Evolutionary conservation across 2,113 vertebrate genomes (phyloP).

Genomic region (Sturnira hondurensis): DNA sequence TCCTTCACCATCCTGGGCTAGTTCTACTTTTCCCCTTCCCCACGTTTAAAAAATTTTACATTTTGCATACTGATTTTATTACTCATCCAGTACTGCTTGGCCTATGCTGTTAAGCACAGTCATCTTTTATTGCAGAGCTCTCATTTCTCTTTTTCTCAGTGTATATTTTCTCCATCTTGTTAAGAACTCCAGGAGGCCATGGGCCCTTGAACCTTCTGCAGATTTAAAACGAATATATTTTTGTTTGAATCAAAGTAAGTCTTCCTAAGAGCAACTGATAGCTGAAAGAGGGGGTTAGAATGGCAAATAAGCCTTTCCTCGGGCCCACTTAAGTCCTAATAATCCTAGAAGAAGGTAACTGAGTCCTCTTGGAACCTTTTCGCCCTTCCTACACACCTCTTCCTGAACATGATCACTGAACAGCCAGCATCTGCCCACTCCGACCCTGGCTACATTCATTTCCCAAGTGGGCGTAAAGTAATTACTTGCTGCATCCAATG

Average conservation of each 20-base stretch:
- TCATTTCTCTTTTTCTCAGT: neutral
- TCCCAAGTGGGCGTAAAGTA: neutral
- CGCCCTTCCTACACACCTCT: neutral
- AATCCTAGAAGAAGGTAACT: neutral
- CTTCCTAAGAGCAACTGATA: neutral
- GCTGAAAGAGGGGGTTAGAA: neutral
- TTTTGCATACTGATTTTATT: neutral
- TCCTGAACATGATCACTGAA: neutral
- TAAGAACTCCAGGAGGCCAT: neutral
- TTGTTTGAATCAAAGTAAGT: neutral
- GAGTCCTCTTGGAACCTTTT: neutral
- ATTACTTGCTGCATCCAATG: slow-evolving; percentile 17
- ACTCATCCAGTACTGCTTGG: neutral
- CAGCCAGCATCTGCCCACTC: neutral
- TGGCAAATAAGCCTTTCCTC: neutral
- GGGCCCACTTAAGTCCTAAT: neutral
- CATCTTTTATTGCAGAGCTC: neutral
- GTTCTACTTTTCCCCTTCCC: too few species aligned
- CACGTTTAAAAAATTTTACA: neutral
- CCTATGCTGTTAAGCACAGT: neutral
- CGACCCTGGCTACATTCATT: neutral
- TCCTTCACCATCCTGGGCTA: neutral
- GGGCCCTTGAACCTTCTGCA: neutral
- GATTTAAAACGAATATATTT: neutral
- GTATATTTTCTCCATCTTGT: neutral